phyloP scores from a whole-genome alignment of 2,113 vertebrate genomes.

The Notothenia rossii region DNA sequence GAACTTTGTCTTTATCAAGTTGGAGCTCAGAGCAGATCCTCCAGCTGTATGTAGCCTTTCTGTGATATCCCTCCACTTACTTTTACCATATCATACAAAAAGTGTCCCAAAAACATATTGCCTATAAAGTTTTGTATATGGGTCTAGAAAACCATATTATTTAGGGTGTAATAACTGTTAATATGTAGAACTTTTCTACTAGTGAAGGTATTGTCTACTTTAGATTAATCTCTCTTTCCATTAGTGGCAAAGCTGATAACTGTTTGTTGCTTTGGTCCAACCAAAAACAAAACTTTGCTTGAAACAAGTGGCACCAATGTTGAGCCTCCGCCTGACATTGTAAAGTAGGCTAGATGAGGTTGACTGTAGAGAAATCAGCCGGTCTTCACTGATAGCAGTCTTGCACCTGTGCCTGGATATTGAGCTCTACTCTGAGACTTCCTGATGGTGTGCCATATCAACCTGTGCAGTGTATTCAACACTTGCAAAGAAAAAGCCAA shows the following conservation, averaged over 20 bases:
- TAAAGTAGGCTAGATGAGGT: constrained; percentile 36
- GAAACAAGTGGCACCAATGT: constrained; percentile 59
- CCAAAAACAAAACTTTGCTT: constrained; percentile 61
- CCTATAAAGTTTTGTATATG: constrained; percentile 79
- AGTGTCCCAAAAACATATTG: constrained; percentile 75
- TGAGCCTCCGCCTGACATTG: constrained; percentile 57
- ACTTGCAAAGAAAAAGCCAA: constrained; percentile 58
- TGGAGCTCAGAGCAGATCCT: constrained; percentile 70
- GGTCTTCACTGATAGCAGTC: constrained; percentile 62
- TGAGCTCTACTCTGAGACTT: constrained; percentile 54
- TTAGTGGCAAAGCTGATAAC: constrained; percentile 62
- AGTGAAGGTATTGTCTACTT: constrained; percentile 70
- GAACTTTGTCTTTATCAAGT: constrained; percentile 62
- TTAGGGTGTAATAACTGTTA: constrained; percentile 78
- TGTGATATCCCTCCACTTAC: constrained; percentile 69
- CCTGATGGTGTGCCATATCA: constrained; percentile 70
- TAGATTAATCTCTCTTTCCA: constrained; percentile 65
- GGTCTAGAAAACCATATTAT: constrained; percentile 74
- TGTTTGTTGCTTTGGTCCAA: constrained; percentile 70
- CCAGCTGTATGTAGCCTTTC: constrained; percentile 79
- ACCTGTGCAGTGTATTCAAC: constrained; percentile 69
- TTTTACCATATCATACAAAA: constrained; percentile 68
- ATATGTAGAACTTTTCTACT: constrained; percentile 75
- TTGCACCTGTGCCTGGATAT: constrained; percentile 71
- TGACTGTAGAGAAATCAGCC: constrained; percentile 48